Evolutionary conservation across 2,888 invertebrate species (phyloP), one percentile per base, ranked within the genome.

Genomic region (Oligia strigilis): DNA sequence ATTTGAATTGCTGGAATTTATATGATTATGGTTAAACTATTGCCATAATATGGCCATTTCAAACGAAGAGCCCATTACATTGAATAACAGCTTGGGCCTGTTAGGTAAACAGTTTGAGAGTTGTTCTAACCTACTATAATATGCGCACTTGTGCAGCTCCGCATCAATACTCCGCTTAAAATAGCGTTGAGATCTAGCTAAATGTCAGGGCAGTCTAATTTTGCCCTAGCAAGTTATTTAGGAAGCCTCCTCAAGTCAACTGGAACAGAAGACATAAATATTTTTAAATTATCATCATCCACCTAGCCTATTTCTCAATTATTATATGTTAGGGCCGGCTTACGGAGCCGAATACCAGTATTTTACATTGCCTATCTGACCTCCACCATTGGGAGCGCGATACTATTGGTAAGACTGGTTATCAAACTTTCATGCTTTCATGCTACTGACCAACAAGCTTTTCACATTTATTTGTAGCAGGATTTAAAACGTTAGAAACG

Each of bases 51-150:
- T 14, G 46, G 17, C 23, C 49, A 58, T 80, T 62, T 46, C 52
- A 46, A 83, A 83, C 46, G 9, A 80, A 77, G 46, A 49, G 23
- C 2, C 67, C 40, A 49, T 80, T 80, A 55, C 40, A 69, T 46
- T 77, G 13, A 83, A 83, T 83, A 80, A 83, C 55, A 77, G 66
- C 66, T 19, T 43, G 19, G 40, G n/a, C 49, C 29, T 14, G 43
- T 66, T 52, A 49, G 9, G n/a, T 77, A 55, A 55, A 66, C 23
- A 43, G 78, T 67, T 67, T 62, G 29, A 0, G 19, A 62, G 9
- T 60, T 13, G n/a, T 71, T 78, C 1, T 52, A 55, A 46, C 23
- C 23, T 4, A 19, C 3, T 11, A 19, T 4, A n/a, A 14, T 4
- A n/a, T 40, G 52, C 13, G 55, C 29, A 84, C 43, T 55, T 55